These are phyloP conservation scores for Drosophila lacicola DNA, from an alignment of 2,888 invertebrate genomes.

Conservation along the genomic window DNA sequence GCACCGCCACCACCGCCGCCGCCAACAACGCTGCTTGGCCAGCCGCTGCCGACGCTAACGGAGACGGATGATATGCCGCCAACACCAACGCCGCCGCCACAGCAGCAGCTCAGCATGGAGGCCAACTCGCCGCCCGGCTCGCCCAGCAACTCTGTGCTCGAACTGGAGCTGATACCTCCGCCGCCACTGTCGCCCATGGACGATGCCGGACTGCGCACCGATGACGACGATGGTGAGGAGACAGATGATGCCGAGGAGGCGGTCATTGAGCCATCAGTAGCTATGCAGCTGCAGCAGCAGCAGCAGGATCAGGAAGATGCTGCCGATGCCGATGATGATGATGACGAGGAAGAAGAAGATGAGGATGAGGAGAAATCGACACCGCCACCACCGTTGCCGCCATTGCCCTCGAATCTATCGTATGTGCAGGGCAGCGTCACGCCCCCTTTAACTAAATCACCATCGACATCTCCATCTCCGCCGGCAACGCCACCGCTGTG, in stretches of 20 bases:
- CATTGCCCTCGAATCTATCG: slow-evolving; percentile 82
- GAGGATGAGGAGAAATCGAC: slow-evolving; percentile 74
- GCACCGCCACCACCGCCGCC: slow-evolving; percentile 69
- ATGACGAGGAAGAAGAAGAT: slow-evolving; percentile 68
- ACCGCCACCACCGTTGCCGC: slow-evolving; percentile 83
- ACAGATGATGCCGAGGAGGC: slow-evolving; percentile 67
- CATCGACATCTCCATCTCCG: slow-evolving; percentile 83
- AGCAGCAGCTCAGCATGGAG: slow-evolving; percentile 42
- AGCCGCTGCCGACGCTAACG: slow-evolving; percentile 78
- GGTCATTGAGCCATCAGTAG: slow-evolving; percentile 36
- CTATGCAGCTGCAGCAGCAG: slow-evolving; percentile 24
- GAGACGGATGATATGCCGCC: slow-evolving; percentile 83
- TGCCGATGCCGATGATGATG: slow-evolving; percentile 42
- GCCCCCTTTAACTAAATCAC: slow-evolving; percentile 78
- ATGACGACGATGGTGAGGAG: slow-evolving; percentile 66
- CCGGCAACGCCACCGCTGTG: slow-evolving; percentile 83
- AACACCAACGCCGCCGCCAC: slow-evolving; percentile 77
- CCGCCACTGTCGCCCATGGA: slow-evolving; percentile 71
- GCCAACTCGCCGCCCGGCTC: slow-evolving; percentile 63
- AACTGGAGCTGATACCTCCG: slow-evolving; percentile 81
- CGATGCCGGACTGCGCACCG: slow-evolving; percentile 60
- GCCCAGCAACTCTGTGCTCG: slow-evolving; percentile 75
- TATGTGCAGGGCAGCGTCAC: slow-evolving; percentile 79
- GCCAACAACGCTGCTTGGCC: slow-evolving; percentile 57
- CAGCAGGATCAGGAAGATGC: slow-evolving; percentile 50